Percentiles rank a stretch among this genome's conserved stretches.
phyloP scores from a whole-genome alignment of 2,888 invertebrate species.

The Stegophylla sp. region DNA sequence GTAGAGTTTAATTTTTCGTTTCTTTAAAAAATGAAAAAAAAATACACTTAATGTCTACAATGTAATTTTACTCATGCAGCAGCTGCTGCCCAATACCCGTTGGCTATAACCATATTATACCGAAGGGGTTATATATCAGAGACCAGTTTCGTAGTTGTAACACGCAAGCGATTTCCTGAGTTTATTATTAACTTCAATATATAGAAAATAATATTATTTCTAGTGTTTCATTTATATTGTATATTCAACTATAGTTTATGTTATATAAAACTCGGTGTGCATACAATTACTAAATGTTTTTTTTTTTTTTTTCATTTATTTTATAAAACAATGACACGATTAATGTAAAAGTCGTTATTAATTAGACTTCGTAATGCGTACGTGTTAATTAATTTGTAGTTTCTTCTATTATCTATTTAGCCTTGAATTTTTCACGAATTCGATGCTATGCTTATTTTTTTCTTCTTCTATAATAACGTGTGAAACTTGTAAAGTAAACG shows the following conservation, averaged over 20 bases:
- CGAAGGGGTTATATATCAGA: background rate
- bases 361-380: too few species aligned
- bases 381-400: too few species aligned
- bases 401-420: too few species aligned
- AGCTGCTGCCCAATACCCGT: constrained; percentile 25
- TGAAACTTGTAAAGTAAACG: too few species aligned
- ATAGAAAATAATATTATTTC: background rate
- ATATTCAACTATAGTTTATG: background rate
- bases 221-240: background rate
- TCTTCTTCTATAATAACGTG: too few species aligned
- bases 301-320: too few species aligned
- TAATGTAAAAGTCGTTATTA: too few species aligned
- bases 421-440: too few species aligned
- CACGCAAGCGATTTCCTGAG: background rate
- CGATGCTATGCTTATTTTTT: too few species aligned
- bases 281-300: too few species aligned
- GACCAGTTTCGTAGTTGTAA: constrained; percentile 18
- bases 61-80: constrained; percentile 23
- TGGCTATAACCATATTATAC: background rate
- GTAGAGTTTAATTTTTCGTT: constrained; percentile 15
- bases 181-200: background rate
- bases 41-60: background rate
- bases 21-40: background rate
- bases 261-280: background rate
- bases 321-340: too few species aligned